A percentile compares a stretch with the other conserved stretches of the same genome.
Evolutionary conservation across 2,797 vertebrate genomes (phyloP).

Genomic region (Bryconaethiops microstoma): DNA sequence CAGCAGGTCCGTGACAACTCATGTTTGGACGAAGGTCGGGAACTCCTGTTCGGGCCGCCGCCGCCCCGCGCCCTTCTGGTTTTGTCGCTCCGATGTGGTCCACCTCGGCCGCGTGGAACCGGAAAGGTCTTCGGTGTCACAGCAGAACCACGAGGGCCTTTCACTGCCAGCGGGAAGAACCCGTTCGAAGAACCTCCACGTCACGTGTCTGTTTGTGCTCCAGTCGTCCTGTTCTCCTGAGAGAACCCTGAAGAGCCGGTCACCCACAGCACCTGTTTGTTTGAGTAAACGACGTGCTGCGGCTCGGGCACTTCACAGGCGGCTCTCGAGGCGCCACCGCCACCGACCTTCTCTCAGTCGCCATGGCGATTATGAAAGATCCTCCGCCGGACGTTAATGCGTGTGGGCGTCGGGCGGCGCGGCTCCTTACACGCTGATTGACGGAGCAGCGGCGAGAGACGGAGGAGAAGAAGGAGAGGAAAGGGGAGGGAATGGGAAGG

Average conservation of each 20-base stretch:
- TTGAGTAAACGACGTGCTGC: background rate
- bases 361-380: slow-evolving; percentile 58
- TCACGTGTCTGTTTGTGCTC: background rate
- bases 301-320: slow-evolving; percentile 22
- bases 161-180: too few relatives aligned
- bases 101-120: too few relatives aligned
- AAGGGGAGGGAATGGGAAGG: slow-evolving; percentile 37
- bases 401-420: slow-evolving; percentile 43
- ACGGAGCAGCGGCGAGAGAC: slow-evolving; percentile 50
- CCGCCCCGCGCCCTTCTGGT: background rate
- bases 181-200: background rate
- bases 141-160: too few relatives aligned
- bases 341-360: slow-evolving; percentile 55
- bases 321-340: slow-evolving; percentile 44
- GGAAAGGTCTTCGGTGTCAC: too few relatives aligned
- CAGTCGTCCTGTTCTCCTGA: background rate
- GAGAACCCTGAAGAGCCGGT: background rate
- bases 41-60: background rate
- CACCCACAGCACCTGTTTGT: background rate
- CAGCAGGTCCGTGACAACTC: slow-evolving; percentile 20
- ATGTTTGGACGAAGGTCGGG: slow-evolving; percentile 7
- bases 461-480: slow-evolving; percentile 52
- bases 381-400: slow-evolving; percentile 48
- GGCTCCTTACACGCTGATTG: slow-evolving; percentile 51
- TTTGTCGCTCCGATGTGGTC: background rate